Base-by-base conservation (phyloP, 2,113 vertebrate genomes). In the Oncorhynchus gorbuscha region DNA sequence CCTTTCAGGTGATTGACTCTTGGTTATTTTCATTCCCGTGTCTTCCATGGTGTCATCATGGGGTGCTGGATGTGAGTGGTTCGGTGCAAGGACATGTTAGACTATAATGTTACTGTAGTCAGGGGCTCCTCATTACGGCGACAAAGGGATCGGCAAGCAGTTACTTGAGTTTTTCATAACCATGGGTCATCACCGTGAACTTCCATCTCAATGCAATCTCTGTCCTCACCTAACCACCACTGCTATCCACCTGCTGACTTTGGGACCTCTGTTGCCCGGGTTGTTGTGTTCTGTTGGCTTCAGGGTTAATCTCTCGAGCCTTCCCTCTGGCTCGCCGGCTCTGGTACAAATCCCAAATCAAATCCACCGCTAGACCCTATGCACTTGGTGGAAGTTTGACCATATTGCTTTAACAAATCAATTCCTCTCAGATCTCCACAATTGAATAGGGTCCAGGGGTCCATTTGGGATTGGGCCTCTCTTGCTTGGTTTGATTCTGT, bases 161-260 rank as follows among this genome's bases (percentile, higher is more conserved):
- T 18, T 18, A 5, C 1, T 16, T 18, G 9, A 9, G 16, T 51
- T 24, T 71, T 48, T 24, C 8, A 39, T 72, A 18, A 70, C 74
- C 77, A 80, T 78, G 78, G 85, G 79, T 73, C 83, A 72, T 76
- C 81, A 16, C 62, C 22, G 62, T 69, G 24, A 51, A 71, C 71
- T 74, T 7, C 69, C 28, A 30, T 73, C 11, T 59, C 32, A n/a
- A 35, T 45, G 68, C 16, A 22, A 14, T 30, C 66, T 72, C 49
- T 71, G 26, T 13, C 58, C 59, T 58, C 48, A 45, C 35, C n/a
- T 51, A 62, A 24, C 59, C 59, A 62, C n/a, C 16, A 20, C 67
- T 80, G 51, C 75, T 67, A 39, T 28, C 39, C 39, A 45, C 2
- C n/a, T 26, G 61, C 69, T 58, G 55, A 58, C 4, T 58, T 58